Conservation (phyloP, 2,113 vertebrate species). For the Noturus placidus region DNA sequence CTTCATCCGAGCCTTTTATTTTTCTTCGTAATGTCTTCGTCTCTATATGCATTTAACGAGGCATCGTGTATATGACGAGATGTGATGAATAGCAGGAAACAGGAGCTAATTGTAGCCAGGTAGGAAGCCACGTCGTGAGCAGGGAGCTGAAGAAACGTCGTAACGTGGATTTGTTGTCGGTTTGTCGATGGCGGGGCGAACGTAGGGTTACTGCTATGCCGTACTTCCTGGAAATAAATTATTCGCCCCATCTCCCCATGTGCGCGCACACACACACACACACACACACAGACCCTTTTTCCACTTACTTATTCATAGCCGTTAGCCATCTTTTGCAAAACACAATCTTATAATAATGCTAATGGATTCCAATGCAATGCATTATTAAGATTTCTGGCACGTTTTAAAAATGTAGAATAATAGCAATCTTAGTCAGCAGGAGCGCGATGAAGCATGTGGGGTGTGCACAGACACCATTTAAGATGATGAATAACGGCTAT, state of each 20-base stretch:
- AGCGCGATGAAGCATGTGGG: conserved; percentile 57
- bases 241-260: background rate
- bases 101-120: too few relatives aligned
- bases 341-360: conserved; percentile 62
- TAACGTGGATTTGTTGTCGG: background rate
- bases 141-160: background rate
- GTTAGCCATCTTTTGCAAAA: conserved; percentile 57
- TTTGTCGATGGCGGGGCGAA: background rate
- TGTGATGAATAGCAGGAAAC: too few relatives aligned
- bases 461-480: conserved; percentile 56
- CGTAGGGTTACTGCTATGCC: background rate
- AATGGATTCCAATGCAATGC: conserved; percentile 61
- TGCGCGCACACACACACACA: background rate
- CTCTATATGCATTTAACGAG: background rate
- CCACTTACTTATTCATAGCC: conserved; percentile 30
- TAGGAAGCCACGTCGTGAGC: background rate
- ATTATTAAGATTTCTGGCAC: conserved; percentile 62
- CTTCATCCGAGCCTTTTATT: background rate
- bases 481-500: conserved; percentile 5
- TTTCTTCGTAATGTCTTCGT: background rate
- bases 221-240: background rate
- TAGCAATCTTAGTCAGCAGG: conserved; percentile 62
- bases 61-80: too few relatives aligned
- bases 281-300: too few relatives aligned
- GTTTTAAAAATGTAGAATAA: background rate